Evolutionary conservation across 2,888 invertebrate species (phyloP).

Genomic region (Cephus runcator): DNA sequence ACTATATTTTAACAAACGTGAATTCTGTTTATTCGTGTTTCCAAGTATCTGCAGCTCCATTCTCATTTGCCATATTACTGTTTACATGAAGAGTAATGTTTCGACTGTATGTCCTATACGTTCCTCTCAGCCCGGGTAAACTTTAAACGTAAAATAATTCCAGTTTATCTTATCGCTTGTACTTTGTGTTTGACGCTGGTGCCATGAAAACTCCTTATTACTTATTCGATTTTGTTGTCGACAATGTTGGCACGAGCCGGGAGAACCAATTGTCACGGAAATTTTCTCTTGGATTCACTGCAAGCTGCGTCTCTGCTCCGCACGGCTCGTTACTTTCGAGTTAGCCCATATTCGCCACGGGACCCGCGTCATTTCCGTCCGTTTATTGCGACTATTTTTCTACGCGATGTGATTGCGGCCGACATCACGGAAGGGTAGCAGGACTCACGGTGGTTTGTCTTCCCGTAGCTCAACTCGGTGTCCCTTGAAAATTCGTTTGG

Average conservation of each 20-base stretch:
- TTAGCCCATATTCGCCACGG: background rate
- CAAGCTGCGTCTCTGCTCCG: background rate
- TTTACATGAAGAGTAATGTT: background rate
- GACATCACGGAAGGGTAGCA: background rate
- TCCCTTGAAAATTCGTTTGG: background rate
- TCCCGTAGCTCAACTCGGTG: background rate
- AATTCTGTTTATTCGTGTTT: background rate
- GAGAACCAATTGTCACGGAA: background rate
- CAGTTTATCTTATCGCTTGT: background rate
- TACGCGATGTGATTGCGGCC: background rate
- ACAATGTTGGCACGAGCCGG: background rate
- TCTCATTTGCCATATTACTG: background rate
- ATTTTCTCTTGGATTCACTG: background rate
- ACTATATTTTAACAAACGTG: background rate
- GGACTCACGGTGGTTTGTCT: background rate
- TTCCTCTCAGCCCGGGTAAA: background rate
- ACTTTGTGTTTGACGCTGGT: background rate
- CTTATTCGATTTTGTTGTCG: background rate
- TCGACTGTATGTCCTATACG: background rate
- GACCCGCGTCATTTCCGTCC: background rate
- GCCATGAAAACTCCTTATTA: background rate
- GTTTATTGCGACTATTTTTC: background rate
- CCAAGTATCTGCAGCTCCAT: background rate
- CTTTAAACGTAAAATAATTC: background rate
- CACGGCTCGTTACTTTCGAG: background rate